These are phyloP conservation scores for Lithobates sylvaticus DNA, from an alignment of 2,797 vertebrate genomes.

Conservation along the genomic window DNA sequence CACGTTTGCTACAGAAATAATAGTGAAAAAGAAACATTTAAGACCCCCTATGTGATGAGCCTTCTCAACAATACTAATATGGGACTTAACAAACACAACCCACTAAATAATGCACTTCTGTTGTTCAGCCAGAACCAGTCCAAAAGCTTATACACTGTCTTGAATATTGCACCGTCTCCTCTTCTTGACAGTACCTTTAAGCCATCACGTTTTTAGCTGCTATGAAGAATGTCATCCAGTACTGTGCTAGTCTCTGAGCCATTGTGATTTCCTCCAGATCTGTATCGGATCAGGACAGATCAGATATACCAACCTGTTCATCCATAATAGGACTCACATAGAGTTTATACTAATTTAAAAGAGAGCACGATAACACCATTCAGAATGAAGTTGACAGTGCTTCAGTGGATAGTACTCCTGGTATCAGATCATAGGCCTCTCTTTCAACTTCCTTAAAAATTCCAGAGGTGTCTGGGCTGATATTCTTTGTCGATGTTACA, in stretches of 20 bases:
- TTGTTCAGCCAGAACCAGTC: too few species aligned
- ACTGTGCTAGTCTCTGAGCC: background rate
- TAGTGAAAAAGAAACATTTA: too few species aligned
- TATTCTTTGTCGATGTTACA: constrained; percentile 63
- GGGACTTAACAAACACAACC: too few species aligned
- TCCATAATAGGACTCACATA: constrained; percentile 31
- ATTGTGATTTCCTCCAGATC: constrained; percentile 12
- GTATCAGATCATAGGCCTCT: constrained; percentile 71
- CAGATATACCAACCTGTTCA: background rate
- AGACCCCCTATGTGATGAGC: too few species aligned
- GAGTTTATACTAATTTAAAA: constrained; percentile 7
- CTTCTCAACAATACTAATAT: too few species aligned
- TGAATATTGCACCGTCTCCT: too few species aligned
- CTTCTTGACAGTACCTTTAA: too few species aligned
- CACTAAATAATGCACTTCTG: too few species aligned
- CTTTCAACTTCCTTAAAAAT: constrained; percentile 62
- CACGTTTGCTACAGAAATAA: too few species aligned
- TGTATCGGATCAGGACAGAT: background rate
- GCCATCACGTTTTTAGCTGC: background rate
- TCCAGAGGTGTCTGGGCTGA: constrained; percentile 54
- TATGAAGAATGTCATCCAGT: too few species aligned
- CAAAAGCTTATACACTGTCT: too few species aligned
- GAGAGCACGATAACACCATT: constrained; percentile 12
- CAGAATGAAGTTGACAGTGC: constrained; percentile 67
- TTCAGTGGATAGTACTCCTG: constrained; percentile 71